phyloP scores from a whole-genome alignment of 2,888 invertebrate species.

The Microplitis manilae region DNA sequence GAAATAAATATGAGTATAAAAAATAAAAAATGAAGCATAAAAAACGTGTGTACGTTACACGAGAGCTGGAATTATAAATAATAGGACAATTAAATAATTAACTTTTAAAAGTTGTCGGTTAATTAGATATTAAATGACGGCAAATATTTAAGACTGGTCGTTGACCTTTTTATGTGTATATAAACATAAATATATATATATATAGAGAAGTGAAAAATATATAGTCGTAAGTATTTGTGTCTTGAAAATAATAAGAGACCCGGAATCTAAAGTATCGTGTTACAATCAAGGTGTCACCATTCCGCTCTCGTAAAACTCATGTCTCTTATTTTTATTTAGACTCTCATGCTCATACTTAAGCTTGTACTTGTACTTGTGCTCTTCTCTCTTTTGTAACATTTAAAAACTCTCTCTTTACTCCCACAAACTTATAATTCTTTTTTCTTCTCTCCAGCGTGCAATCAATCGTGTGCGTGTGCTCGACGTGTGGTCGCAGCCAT shows the following conservation, averaged over 20 bases:
- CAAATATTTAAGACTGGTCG: slow-evolving; percentile 5
- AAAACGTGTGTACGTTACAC: neutral
- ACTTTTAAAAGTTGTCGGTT: slow-evolving; percentile 1
- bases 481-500: slow-evolving; percentile 49
- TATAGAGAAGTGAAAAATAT: no score
- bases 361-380: no score
- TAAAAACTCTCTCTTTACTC: neutral
- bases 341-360: neutral
- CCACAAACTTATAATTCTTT: neutral
- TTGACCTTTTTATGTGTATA: neutral
- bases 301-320: slow-evolving; percentile 46
- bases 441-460: neutral
- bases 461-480: neutral
- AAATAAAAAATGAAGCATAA: no score
- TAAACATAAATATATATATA: neutral
- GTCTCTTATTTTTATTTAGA: neutral
- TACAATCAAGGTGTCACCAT: slow-evolving; percentile 46
- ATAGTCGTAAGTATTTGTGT: slow-evolving; percentile 13
- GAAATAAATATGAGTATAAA: no score
- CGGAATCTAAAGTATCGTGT: slow-evolving; percentile 31
- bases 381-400: slow-evolving; percentile 3
- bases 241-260: slow-evolving; percentile 8
- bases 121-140: neutral
- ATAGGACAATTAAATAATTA: slow-evolving; percentile 2
- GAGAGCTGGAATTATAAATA: neutral